phyloP scores from a whole-genome alignment of 2,888 invertebrate genomes.

The Xanthostigma xanthostigma region DNA sequence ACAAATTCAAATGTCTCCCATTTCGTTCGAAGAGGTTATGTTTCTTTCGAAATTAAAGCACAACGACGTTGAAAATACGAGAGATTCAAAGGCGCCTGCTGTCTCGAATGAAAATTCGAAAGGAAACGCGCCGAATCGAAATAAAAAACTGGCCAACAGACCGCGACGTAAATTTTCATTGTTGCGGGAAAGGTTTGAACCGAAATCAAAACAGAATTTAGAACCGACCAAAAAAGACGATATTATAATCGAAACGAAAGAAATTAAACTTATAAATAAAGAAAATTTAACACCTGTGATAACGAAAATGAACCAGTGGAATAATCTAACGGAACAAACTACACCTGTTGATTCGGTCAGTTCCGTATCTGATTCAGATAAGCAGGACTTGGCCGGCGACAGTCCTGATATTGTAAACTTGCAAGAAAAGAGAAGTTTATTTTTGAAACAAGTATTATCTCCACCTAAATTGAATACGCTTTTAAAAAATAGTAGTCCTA shows the following conservation, averaged over 20 bases:
- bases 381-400: too few species aligned
- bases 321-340: slow-evolving; percentile 9
- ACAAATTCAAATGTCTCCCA: too few species aligned
- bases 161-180: slow-evolving; percentile 43
- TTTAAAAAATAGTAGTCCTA: slow-evolving; percentile 12
- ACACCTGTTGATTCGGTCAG: too few species aligned
- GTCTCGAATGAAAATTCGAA: background rate
- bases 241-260: slow-evolving; percentile 8
- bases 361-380: too few species aligned
- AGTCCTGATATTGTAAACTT: slow-evolving; percentile 21
- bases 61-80: too few species aligned
- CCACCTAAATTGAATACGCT: slow-evolving; percentile 37
- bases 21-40: too few species aligned
- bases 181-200: slow-evolving; percentile 41
- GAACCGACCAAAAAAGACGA: slow-evolving; percentile 21
- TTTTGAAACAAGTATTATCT: slow-evolving; percentile 41
- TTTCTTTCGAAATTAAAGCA: too few species aligned
- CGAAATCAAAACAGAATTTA: slow-evolving; percentile 27
- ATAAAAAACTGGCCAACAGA: slow-evolving; percentile 27
- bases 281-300: slow-evolving; percentile 20
- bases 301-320: slow-evolving; percentile 13
- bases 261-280: slow-evolving; percentile 11
- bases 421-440: slow-evolving; percentile 37
- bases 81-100: too few species aligned
- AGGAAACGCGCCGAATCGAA: background rate